Percentiles rank a stretch among this genome's conserved stretches.
phyloP scores from a whole-genome alignment of 2,797 vertebrate genomes.

The Chiropotes sagulatus region DNA sequence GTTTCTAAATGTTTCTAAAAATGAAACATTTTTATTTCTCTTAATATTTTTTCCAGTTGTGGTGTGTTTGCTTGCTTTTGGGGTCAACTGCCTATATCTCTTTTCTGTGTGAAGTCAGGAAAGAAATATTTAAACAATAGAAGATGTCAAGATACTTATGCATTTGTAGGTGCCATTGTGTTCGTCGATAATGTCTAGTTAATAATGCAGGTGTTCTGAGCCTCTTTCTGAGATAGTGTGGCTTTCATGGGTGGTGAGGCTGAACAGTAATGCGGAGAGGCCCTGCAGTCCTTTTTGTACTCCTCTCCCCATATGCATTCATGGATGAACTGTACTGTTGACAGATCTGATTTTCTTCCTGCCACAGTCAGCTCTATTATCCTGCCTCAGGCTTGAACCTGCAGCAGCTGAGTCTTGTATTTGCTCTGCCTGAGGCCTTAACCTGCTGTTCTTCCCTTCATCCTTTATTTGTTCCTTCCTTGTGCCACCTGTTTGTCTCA shows the following conservation, averaged over 20 bases:
- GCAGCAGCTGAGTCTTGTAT: constrained; percentile 64
- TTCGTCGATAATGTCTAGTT: neutral
- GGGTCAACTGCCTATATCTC: neutral
- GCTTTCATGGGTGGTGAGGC: neutral
- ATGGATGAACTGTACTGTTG: constrained; percentile 9
- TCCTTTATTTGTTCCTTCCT: constrained; percentile 73
- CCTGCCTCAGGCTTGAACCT: constrained; percentile 76
- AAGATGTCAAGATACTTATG: neutral
- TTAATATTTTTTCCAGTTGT: constrained; percentile 55
- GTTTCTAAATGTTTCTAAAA: too few relatives aligned
- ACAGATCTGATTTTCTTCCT: constrained; percentile 73
- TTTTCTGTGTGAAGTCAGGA: constrained; percentile 14
- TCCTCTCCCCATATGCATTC: accelerated
- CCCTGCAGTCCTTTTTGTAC: accelerated
- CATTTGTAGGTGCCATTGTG: neutral
- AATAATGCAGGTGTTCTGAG: neutral
- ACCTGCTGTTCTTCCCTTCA: constrained; percentile 75
- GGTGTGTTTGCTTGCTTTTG: constrained; percentile 23
- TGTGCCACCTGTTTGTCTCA: constrained; percentile 75
- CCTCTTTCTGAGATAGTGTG: neutral
- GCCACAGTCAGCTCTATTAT: constrained; percentile 60
- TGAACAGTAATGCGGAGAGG: accelerated
- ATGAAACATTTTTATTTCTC: constrained; percentile 69
- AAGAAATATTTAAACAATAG: constrained; percentile 53
- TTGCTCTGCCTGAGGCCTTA: constrained; percentile 75